Base-by-base conservation (phyloP, 2,113 vertebrate genomes). In the Lota lota region DNA sequence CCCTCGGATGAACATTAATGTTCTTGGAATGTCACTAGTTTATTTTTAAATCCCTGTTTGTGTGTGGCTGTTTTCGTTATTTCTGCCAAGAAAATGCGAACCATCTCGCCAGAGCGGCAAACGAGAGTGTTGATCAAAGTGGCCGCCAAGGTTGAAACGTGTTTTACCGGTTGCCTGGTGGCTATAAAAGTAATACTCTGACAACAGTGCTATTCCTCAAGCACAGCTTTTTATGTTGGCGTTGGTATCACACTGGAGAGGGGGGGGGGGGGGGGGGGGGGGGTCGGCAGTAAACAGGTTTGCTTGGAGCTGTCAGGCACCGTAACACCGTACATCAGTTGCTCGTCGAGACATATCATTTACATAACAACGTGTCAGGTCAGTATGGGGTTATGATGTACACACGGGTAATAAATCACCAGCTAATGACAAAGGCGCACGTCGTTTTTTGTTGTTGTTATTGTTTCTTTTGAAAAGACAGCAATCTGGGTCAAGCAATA, bases 151-250 rank as follows among this genome's bases (percentile, higher is more conserved):
- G 67, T 74, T 69, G 73, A 81, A 85, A 87, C 86, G 86, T 89
- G 85, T 83, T 83, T 63, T 60, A 73, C 19, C 63, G 72, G 76
- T 75, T 76, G 82, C 82, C 83, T 78, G 78, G 74, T 67, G 82
- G 83, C 85, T 90, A 81, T 18, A 78, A 78, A 79, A 76, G 19
- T 89, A 88, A 88, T 74, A 70, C 85, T 84, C 16, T 51, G 66
- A 83, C 73, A 87, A 88, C 79, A 85, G 71, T 54, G 61, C 69
- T 76, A 80, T 79, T 60, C 72, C 17, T 79, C 60, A 18, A 59
- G 69, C 36, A 59, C 50, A 63, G 60, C 74, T 72, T 74, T 67
- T 62, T 81, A 66, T 88, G 76, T 77, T 70, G 65, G 72, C 66
- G 50, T 24, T 73, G 40, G 40, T 47, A 47, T 14, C 10, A 14